A percentile compares a stretch with the other conserved stretches of the same genome.
phyloP scores from a whole-genome alignment of 2,888 invertebrate genomes.

The Apamea epomidion region DNA sequence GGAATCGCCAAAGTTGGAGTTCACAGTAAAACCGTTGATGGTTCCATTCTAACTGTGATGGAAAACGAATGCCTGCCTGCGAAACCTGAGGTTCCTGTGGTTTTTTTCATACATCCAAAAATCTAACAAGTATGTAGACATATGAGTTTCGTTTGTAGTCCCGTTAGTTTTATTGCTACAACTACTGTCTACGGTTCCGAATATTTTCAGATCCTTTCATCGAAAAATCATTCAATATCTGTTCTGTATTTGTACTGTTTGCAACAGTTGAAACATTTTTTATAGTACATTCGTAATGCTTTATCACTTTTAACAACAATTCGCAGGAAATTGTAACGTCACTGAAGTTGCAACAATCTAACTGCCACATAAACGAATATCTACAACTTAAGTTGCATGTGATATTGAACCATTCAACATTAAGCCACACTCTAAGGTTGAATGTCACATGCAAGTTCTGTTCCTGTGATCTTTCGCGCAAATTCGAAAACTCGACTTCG shows the following conservation, averaged over 20 bases:
- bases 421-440: neutral
- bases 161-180: neutral
- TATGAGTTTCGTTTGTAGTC: slow-evolving; percentile 1
- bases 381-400: neutral
- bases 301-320: neutral
- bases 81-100: neutral
- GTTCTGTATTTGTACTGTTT: neutral
- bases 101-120: neutral
- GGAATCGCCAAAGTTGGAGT: slow-evolving; percentile 25
- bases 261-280: neutral
- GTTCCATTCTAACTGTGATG: slow-evolving; percentile 21
- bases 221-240: neutral
- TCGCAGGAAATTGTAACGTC: neutral
- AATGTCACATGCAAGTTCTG: neutral
- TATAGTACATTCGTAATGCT: neutral
- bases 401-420: neutral
- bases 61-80: slow-evolving; percentile 9
- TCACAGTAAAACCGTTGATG: slow-evolving; percentile 11
- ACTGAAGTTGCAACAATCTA: neutral
- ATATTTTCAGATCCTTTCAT: neutral
- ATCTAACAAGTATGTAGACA: neutral
- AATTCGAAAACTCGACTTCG: neutral
- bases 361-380: neutral
- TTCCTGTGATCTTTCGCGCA: neutral
- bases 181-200: neutral